Conservation (phyloP, 2,113 vertebrate genomes). For the Eubucco bourcierii region DNA sequence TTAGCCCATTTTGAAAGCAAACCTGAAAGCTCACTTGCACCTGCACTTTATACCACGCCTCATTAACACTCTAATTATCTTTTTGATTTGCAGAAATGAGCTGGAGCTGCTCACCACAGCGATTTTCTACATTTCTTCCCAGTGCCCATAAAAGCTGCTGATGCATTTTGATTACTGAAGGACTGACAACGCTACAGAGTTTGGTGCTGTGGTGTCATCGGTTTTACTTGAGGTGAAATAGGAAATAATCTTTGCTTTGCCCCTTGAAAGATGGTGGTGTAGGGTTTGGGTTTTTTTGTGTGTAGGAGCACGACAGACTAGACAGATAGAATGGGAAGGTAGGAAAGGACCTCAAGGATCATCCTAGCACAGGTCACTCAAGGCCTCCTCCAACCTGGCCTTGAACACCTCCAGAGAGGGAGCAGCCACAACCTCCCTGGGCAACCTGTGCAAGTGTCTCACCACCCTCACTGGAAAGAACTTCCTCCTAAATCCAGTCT, state of each 20-base stretch:
- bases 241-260: background rate
- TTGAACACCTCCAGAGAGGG: too few species aligned
- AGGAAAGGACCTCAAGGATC: too few species aligned
- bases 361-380: too few species aligned
- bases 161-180: background rate
- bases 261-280: background rate
- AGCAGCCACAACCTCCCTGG: too few species aligned
- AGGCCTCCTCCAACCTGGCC: too few species aligned
- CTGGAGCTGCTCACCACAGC: background rate
- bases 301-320: too few species aligned
- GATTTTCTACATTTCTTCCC: background rate
- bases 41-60: background rate
- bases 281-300: too few species aligned
- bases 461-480: too few species aligned
- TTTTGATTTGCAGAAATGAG: slow-evolving; percentile 63
- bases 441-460: too few species aligned
- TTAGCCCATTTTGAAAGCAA: background rate
- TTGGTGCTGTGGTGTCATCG: rapidly evolving
- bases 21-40: background rate
- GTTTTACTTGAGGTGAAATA: background rate
- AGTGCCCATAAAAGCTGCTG: rapidly evolving
- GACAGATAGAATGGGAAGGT: too few species aligned
- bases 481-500: too few species aligned
- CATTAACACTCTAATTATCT: background rate
- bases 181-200: rapidly evolving